Conservation (phyloP, 1,140 invertebrate species). For the Camponotus floridanus region DNA sequence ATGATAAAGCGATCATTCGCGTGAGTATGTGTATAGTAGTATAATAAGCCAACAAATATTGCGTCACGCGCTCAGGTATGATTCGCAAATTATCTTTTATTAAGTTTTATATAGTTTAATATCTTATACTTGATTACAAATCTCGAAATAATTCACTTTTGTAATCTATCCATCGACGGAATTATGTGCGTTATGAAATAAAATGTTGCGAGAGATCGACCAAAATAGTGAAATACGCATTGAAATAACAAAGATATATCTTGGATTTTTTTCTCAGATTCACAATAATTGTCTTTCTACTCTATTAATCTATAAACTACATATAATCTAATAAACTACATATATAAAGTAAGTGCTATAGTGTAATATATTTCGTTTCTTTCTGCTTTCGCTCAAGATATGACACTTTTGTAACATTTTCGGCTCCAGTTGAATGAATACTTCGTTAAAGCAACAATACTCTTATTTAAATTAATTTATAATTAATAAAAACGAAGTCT, state of each 20-base stretch:
- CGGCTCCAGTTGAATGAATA: not conserved
- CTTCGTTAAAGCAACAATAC: not conserved
- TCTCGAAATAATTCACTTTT: constrained; percentile 21
- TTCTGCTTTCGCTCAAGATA: not conserved
- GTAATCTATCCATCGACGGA: not conserved
- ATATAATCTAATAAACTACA: constrained; percentile 1
- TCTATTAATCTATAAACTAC: too few relatives aligned
- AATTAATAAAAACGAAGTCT: not conserved
- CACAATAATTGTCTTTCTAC: not conserved
- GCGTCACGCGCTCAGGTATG: not conserved
- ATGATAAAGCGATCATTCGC: constrained; percentile 19
- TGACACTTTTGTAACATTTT: not conserved
- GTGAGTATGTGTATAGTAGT: constrained; percentile 6
- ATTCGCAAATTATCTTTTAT: not conserved
- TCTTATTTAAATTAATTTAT: not conserved
- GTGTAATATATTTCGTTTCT: not conserved
- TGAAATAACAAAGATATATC: not conserved
- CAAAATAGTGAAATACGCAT: not conserved
- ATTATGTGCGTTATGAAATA: not conserved
- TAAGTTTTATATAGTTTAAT: not conserved
- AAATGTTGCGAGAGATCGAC: constrained; percentile 13
- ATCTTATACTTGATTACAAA: constrained; percentile 18
- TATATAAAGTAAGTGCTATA: constrained; percentile 28
- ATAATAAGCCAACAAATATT: constrained; percentile 16
- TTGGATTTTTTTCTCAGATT: constrained; percentile 31